Evolutionary conservation across 2,888 invertebrate species (phyloP), one percentile per base, ranked within the genome.

Genomic region (Odontothrips loti): DNA sequence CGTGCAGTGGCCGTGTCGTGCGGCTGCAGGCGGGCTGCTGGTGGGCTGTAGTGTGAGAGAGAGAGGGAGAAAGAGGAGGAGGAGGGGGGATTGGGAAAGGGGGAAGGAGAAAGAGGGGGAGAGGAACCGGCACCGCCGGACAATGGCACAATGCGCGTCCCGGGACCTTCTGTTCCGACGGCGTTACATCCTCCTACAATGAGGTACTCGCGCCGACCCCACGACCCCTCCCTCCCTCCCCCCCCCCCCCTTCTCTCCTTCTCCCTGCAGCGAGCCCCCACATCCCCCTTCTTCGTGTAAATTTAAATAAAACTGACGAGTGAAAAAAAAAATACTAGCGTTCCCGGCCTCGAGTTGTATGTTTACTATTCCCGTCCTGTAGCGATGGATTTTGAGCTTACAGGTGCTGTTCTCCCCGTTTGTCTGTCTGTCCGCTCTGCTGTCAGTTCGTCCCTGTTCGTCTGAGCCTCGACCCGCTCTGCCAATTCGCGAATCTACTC

Each of bases 131-230:
- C 58, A 15, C 20, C 20, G 17, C 58, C 58, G 58, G 58, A 58
- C 58, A 58, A 58, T 58, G 58, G 58, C 58, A 58, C 58, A 58
- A 58, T 58, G 58, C 58, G 20, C 3, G 20, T 15, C 20, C 58
- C 58, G 58, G 10, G 23, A 75, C 68, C 68, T 75, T 75, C 68
- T 75, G 68, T 75, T 75, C 68, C 68, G 58, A 20, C 58, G 58
- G 20, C 58, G 68, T 75, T 75, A 75, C 68, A 75, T 75, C 68
- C 27, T 27, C 1, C 10, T 23, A 75, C 68, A 75, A 75, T 75
- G 68, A 75, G 68, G 68, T 75, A 75, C 68, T 27, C 27, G 27
- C 27, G 4, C 12, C n/a, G n/a, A n/a, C n/a, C n/a, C n/a, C 27
- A 27, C 11, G 12, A 75, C 68, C 58, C n/a, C 58, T 11, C 58